Evolutionary conservation across 1,140 invertebrate species (phyloP), one percentile per base, ranked within the genome.

Genomic region (Drosophila cardini): DNA sequence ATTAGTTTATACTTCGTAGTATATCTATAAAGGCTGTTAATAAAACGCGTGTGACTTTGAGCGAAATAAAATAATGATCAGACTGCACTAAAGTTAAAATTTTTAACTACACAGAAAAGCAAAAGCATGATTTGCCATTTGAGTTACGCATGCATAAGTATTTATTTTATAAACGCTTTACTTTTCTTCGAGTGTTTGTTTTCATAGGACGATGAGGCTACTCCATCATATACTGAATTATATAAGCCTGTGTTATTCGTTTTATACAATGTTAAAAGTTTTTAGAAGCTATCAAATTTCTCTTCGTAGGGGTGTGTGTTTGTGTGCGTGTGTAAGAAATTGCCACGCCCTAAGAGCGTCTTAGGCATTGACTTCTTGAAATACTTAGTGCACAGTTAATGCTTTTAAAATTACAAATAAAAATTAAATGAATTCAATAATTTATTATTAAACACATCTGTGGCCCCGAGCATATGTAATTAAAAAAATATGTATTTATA

Each of bases 241-340:
- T 76, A 52, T 46, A 57, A 67, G 74, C 75, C 40, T 69, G 61
- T 77, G 67, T 78, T 53, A 65, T 60, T 81, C 78, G 79, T 87
- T 26, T 82, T 79, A 82, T 83, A 87, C 83, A 87, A 83, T 86
- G 21, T 86, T 72, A 86, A 86, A 86, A 82, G 40, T 79, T 87
- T 76, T 73, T 79, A 77, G 68, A 87, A 78, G 57, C 79, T 87
- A 79, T 46, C 43, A 80, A 65, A 62, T 80, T 71, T 71, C 50
- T 40, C 50, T 40, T 15, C 43, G 60, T 60, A 50, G 52, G 65
- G 61, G 52, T 58, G 21, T 63, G 60, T 77, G 21, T 63, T 55
- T 77, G 53, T 68, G 58, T 56, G 26, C 76, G 21, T 67, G 30
- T 63, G 16, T 42, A 57, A 65, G 36, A 53, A 52, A n/a, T 53